Base-by-base conservation (phyloP, 2,797 vertebrate genomes). In the Takifugu rubripes region DNA sequence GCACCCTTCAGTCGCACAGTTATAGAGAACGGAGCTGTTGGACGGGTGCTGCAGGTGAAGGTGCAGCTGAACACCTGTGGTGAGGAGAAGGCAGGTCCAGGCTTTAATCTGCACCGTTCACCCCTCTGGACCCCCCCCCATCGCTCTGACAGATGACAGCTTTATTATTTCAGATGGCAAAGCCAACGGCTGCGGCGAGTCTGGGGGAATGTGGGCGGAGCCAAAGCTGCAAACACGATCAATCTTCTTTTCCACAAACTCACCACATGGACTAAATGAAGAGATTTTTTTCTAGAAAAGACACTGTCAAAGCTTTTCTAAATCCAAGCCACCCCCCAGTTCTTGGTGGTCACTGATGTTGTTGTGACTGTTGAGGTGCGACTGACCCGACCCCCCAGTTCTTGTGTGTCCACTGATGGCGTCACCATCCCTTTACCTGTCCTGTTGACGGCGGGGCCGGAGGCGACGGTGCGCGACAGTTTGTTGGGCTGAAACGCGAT, bases 401-500 rank as follows among this genome's bases (percentile, higher is more conserved):
- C 11, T 11, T 14, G 36, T 40, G 8, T 14, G 12, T 40, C 36
- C 36, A 33, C 6, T 29, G 21, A 21, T 21, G 21, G 17, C 17
- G 17, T 17, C 17, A 17, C 17, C 21, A 43, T 16, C 16, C 3
- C 45, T 5, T n/a, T 51, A 96, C 96, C 94, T 92, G 93, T 65
- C 74, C 91, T 87, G 56, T 83, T 82, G 57, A 87, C 76, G 1
- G 72, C 12, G 0, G 69, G 76, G 74, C 70, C 88, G 43, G 84
- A 75, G 46, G 81, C 66, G 25, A 65, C 87, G 0, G 94, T 95
- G 74, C 93, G 96, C 66, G 93, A 96, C 24, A 98, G 92, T 65
- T 96, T 97, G 73, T 97, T 98, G 24, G n/a, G 96, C 95, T 0
- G 96, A 97, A 50, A 98, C 96, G 0, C 78, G 81, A 87, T 96